Evolutionary conservation across 2,888 invertebrate genomes (phyloP).

Genomic region (Phytoseiulus persimilis): DNA sequence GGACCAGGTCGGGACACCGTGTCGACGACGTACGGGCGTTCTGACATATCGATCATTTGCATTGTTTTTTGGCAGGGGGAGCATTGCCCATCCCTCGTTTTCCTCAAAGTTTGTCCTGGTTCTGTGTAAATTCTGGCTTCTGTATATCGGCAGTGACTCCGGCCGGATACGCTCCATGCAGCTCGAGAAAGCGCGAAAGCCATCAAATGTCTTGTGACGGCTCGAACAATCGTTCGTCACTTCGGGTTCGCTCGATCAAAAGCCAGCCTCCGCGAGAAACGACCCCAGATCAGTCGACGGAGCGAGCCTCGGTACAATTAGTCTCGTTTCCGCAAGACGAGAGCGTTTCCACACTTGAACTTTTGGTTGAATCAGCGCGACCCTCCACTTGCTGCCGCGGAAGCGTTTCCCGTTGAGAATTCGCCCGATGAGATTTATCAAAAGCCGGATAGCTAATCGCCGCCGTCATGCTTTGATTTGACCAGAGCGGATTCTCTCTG

Average conservation of each 20-base stretch:
- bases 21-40: too few species aligned
- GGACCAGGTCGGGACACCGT: too few species aligned
- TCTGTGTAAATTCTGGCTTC: too few species aligned
- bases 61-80: too few species aligned
- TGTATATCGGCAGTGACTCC: too few species aligned
- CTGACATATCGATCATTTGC: too few species aligned
- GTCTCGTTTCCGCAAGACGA: neutral
- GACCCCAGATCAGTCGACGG: neutral
- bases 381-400: neutral
- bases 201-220: too few species aligned
- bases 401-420: neutral
- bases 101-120: too few species aligned
- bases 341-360: neutral
- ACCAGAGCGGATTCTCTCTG: neutral
- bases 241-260: neutral
- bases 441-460: neutral
- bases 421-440: neutral
- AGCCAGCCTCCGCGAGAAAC: neutral
- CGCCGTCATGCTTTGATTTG: neutral
- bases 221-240: neutral
- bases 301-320: neutral
- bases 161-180: too few species aligned
- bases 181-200: too few species aligned
- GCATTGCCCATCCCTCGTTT: too few species aligned
- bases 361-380: neutral